Evolutionary conservation across 2,797 vertebrate species (phyloP).

Genomic region (Sibirionetta formosa): DNA sequence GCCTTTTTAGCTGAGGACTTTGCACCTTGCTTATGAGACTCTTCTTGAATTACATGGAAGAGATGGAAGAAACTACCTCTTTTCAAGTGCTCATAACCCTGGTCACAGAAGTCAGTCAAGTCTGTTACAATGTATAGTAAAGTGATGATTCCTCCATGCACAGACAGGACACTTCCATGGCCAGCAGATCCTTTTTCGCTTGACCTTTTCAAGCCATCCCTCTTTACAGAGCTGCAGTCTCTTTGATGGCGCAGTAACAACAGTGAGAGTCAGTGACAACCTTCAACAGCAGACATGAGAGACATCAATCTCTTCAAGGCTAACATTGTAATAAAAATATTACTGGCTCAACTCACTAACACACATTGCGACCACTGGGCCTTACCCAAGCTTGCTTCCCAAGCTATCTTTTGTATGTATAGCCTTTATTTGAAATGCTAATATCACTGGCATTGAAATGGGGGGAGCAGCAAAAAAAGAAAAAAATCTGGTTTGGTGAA

Average conservation of each 20-base stretch:
- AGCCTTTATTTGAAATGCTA: too few relatives aligned
- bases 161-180: not conserved
- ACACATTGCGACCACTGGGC: not conserved
- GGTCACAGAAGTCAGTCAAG: not conserved
- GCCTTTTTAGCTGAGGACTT: not conserved
- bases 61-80: not conserved
- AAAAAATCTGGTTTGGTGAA: too few relatives aligned
- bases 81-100: not conserved
- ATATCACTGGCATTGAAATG: too few relatives aligned
- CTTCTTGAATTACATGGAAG: not conserved
- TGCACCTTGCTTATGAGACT: not conserved
- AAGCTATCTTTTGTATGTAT: too few relatives aligned
- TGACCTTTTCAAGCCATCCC: not conserved
- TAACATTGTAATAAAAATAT: not conserved
- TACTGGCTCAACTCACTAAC: not conserved
- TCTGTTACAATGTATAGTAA: not conserved
- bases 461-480: too few relatives aligned
- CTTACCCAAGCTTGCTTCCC: not conserved
- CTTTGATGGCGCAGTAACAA: not conserved
- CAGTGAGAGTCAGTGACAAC: not conserved
- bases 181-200: not conserved
- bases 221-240: not conserved
- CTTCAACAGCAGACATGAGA: not conserved
- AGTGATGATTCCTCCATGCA: not conserved
- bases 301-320: not conserved